phyloP scores from a whole-genome alignment of 2,888 invertebrate species.

The Drosophila mimetica region DNA sequence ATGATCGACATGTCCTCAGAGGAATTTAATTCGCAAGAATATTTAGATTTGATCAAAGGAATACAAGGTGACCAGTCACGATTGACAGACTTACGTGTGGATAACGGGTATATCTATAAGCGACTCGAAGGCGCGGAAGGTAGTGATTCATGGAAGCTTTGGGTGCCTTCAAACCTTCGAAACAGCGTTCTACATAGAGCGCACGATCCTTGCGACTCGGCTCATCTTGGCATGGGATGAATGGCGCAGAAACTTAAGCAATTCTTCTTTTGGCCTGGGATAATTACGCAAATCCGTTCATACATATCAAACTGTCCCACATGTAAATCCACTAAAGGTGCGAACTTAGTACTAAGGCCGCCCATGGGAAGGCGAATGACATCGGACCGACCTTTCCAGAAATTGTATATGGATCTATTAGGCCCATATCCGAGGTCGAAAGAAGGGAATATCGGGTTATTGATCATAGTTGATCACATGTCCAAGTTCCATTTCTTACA shows the following conservation, averaged over 20 bases:
- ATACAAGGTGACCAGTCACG: no score
- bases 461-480: no score
- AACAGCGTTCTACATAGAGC: background rate
- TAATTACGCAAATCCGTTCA: background rate
- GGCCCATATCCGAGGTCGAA: background rate
- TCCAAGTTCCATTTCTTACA: no score
- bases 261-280: slow-evolving; percentile 5
- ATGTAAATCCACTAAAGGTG: background rate
- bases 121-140: background rate
- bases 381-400: background rate
- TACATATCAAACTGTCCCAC: background rate
- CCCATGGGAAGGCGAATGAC: slow-evolving; percentile 9
- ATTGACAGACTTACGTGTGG: background rate
- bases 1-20: slow-evolving; percentile 1
- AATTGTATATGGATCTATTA: background rate
- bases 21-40: background rate
- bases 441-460: no score
- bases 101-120: slow-evolving; percentile 1
- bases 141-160: background rate
- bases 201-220: background rate
- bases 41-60: background rate
- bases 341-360: background rate
- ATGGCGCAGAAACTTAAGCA: background rate
- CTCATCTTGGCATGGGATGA: background rate
- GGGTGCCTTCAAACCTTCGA: background rate